These are phyloP conservation scores for Nyctalus aviator DNA, from an alignment of 2,797 vertebrate species.

Conservation along the genomic window DNA sequence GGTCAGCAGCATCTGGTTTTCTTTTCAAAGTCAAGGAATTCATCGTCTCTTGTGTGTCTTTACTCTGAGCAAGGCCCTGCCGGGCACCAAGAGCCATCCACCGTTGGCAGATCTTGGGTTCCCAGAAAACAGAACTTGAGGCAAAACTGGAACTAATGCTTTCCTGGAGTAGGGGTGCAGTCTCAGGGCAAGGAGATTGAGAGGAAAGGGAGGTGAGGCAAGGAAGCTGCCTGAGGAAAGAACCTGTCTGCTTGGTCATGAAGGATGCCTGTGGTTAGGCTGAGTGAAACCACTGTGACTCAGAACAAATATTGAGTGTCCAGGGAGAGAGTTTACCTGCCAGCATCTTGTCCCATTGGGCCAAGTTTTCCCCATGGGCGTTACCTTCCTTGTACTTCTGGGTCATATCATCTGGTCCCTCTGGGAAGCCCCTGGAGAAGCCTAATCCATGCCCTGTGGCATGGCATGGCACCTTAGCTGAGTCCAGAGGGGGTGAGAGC, in stretches of 20 bases:
- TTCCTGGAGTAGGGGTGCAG: neutral
- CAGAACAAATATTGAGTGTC: neutral
- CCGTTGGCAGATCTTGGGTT: neutral
- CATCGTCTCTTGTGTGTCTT: neutral
- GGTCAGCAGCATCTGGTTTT: neutral
- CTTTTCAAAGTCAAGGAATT: neutral
- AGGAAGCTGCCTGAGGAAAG: neutral
- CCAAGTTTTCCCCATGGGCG: neutral
- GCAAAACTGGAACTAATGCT: neutral
- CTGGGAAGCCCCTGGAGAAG: neutral
- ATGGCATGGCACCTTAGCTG: neutral
- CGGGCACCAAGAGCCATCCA: neutral
- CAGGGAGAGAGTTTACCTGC: neutral
- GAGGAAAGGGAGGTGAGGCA: neutral
- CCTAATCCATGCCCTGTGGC: neutral
- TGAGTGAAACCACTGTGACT: neutral
- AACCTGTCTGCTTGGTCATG: neutral
- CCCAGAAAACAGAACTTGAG: constrained; percentile 8
- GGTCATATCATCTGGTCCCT: neutral
- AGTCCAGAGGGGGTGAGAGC: neutral
- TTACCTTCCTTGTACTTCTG: neutral
- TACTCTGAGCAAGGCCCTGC: neutral
- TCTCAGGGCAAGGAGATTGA: neutral
- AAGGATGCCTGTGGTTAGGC: neutral
- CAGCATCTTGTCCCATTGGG: neutral